Conservation (phyloP, 2,113 vertebrate genomes). For the Cisticola juncidis region DNA sequence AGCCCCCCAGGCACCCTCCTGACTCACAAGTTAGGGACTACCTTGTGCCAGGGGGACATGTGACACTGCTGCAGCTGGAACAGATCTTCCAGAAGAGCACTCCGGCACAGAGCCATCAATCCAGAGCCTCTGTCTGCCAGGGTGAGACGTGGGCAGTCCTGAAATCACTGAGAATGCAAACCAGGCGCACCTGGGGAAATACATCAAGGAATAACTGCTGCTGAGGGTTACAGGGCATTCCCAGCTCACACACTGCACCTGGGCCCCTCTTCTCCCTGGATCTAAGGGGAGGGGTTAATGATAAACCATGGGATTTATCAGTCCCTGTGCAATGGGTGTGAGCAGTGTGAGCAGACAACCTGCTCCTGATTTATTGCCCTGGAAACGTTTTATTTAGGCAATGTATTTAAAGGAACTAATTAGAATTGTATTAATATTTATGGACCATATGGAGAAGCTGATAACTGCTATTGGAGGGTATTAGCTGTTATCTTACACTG, state of each 20-base stretch:
- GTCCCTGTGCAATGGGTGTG: fast-evolving
- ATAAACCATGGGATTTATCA: neutral
- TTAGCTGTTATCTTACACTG: constrained; percentile 69
- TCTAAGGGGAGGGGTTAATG: neutral
- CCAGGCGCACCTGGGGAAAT: neutral
- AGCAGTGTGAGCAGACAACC: neutral
- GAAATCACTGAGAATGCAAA: neutral
- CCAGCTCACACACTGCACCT: neutral
- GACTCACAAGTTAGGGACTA: fast-evolving
- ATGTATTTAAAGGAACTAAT: constrained; percentile 73
- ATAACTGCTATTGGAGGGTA: constrained; percentile 68
- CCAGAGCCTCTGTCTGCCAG: neutral
- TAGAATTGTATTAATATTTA: constrained; percentile 80
- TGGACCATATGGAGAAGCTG: constrained; percentile 52
- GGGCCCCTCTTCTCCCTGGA: neutral
- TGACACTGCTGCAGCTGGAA: neutral
- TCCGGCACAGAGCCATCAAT: fast-evolving
- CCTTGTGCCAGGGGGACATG: neutral
- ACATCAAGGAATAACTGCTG: neutral
- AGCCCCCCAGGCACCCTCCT: neutral
- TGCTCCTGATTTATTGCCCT: neutral
- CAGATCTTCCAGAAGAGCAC: neutral
- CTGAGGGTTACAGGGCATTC: neutral
- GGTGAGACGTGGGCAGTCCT: neutral
- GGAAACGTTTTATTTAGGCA: constrained; percentile 34